phyloP scores from a whole-genome alignment of 2,113 vertebrate species.

The Mormoops blainvillei region DNA sequence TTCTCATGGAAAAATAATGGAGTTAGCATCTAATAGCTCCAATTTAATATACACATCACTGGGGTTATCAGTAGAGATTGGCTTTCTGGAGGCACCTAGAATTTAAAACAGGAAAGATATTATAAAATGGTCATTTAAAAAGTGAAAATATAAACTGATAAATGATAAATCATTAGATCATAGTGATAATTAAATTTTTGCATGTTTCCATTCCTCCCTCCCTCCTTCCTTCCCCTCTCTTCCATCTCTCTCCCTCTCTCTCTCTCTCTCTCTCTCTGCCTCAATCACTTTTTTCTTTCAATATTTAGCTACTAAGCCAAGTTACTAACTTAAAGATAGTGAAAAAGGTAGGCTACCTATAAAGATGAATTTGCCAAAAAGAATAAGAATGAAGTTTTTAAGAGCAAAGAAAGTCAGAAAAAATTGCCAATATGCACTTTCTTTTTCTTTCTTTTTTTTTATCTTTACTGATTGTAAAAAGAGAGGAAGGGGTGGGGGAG shows the following conservation, averaged over 20 bases:
- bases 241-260: not conserved
- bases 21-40: not conserved
- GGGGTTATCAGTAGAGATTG: not conserved
- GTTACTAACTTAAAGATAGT: not conserved
- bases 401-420: not conserved
- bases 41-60: not conserved
- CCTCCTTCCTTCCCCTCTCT: not conserved
- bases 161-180: not conserved
- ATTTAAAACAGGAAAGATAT: not conserved
- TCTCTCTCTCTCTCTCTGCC: not conserved
- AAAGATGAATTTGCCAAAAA: not conserved
- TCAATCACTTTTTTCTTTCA: rapidly evolving
- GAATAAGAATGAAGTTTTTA: not conserved
- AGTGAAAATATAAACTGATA: not conserved
- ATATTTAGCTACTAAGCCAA: not conserved
- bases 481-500: no score
- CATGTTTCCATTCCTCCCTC: no score
- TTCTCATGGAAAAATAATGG: not conserved
- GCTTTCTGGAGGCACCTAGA: not conserved
- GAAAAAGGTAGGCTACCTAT: not conserved
- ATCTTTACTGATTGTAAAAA: no score
- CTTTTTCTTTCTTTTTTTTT: no score
- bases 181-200: not conserved
- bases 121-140: not conserved
- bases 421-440: not conserved